A percentile compares a stretch with the other conserved stretches of the same genome.
phyloP scores from a whole-genome alignment of 2,888 invertebrate species.

The Eurois occulta region DNA sequence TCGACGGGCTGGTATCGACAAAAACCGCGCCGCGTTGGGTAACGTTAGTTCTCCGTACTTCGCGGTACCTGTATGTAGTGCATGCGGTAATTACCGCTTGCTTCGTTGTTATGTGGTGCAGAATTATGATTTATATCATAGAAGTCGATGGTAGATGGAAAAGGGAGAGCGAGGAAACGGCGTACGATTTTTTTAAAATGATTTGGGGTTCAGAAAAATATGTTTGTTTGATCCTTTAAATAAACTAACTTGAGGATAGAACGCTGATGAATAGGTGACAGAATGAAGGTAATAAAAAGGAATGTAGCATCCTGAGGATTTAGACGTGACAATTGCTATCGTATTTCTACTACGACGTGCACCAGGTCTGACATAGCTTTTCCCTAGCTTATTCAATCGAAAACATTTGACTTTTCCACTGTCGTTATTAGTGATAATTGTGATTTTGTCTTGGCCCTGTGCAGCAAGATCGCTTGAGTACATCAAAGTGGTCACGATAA shows the following conservation, averaged over 20 bases:
- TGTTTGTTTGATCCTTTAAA: not conserved
- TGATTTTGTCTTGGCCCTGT: not conserved
- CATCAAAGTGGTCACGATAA: no score
- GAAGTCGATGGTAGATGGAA: not conserved
- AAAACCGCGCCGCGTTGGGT: conserved; percentile 63
- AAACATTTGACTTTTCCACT: not conserved
- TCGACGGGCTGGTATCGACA: conserved; percentile 49
- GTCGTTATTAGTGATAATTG: no score
- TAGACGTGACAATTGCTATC: not conserved
- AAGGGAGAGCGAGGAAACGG: not conserved
- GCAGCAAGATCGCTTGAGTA: no score
- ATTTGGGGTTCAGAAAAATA: not conserved
- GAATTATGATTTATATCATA: conserved; percentile 12
- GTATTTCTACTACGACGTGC: not conserved
- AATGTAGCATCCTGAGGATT: not conserved
- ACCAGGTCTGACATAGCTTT: not conserved
- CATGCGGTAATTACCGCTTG: conserved; percentile 53
- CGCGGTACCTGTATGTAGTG: conserved; percentile 48
- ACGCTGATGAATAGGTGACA: not conserved
- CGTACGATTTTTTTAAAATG: not conserved
- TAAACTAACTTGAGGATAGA: not conserved
- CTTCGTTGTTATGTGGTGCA: conserved; percentile 37
- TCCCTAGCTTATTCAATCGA: not conserved
- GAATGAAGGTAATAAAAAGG: not conserved
- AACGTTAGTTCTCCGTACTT: conserved; percentile 55